Evolutionary conservation across 35 echinoderm and acorn worm species (phyloP), one percentile per base, ranked within the genome.

Genomic region (Lytechinus pictus): DNA sequence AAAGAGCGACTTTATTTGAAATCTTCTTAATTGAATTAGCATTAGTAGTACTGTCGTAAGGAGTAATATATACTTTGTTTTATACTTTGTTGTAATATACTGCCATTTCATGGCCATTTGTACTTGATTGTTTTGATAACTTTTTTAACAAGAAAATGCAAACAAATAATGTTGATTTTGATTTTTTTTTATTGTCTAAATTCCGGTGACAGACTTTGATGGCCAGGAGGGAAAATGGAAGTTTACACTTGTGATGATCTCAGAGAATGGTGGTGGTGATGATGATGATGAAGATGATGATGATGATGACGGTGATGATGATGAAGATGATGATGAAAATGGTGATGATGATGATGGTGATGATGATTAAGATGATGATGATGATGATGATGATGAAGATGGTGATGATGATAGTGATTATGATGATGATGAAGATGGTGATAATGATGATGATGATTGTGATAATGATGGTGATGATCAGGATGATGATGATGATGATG

Each of bases 71-170:
- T 79, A 24, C 66, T 79, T 79, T 24, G 19, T 79, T 79, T 79
- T 79, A 79, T 79, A 24, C 66, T 79, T 79, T 24, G 19, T 79
- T 79, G n/a, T n/a, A n/a, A 24, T 79, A 79, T 79, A 79, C 14
- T 24, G 66, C 66, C 66, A 79, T 79, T 58, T 79, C 66, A n/a
- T 24, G 66, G 66, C 66, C 66, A 24, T 79, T 79, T 79, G 66
- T 79, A 79, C 66, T 79, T 79, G 66, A 79, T 79, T 79, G 66
- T 79, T 79, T 79, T 79, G 66, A 79, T 79, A 79, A 79, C 66
- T 79, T 79, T 44, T n/a, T 79, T 79, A 79, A 79, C 56, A 79
- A 24, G 66, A 79, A 79, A 79, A 79, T n/a, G 66, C 66, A 79
- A 79, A 79, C 16, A 24, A 79, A n/a, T 79, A 79, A 6, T 79